Conservation (phyloP, 2,888 invertebrate genomes). For the Archips xylosteana region DNA sequence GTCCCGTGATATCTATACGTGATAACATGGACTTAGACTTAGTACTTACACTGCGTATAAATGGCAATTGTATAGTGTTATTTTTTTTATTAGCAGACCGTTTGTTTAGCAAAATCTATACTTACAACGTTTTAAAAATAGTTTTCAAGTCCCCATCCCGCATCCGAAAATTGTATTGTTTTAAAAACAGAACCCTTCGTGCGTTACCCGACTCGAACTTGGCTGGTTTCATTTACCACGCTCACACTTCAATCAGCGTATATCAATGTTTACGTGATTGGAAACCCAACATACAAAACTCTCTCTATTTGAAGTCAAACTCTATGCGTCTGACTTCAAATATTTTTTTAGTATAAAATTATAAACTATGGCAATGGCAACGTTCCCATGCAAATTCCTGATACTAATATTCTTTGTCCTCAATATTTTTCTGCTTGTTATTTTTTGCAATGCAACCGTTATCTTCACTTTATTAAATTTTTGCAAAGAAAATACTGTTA, state of each 20-base stretch:
- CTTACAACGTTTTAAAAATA: too few species aligned
- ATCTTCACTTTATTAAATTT: not conserved
- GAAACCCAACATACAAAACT: not conserved
- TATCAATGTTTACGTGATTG: constrained; percentile 16
- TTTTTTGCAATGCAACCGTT: not conserved
- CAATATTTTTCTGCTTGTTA: not conserved
- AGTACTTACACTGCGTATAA: too few species aligned
- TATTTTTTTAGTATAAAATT: not conserved
- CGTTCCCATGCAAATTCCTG: not conserved
- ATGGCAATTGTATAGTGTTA: too few species aligned
- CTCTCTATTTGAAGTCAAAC: constrained; percentile 13
- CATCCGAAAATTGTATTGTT: too few species aligned
- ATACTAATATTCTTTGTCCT: not conserved
- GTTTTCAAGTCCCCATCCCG: too few species aligned
- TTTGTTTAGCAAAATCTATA: too few species aligned
- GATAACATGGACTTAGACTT: too few species aligned
- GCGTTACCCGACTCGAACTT: not conserved
- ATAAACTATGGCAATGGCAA: not conserved
- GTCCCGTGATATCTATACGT: too few species aligned
- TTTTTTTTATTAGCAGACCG: too few species aligned
- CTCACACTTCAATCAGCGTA: constrained; percentile 12
- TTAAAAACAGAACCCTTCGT: too few species aligned
- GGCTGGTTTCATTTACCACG: not conserved
- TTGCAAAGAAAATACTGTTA: too few species aligned
- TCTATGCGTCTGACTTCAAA: not conserved